Conservation (phyloP, 2,113 vertebrate genomes). For the Kryptolebias marmoratus region DNA sequence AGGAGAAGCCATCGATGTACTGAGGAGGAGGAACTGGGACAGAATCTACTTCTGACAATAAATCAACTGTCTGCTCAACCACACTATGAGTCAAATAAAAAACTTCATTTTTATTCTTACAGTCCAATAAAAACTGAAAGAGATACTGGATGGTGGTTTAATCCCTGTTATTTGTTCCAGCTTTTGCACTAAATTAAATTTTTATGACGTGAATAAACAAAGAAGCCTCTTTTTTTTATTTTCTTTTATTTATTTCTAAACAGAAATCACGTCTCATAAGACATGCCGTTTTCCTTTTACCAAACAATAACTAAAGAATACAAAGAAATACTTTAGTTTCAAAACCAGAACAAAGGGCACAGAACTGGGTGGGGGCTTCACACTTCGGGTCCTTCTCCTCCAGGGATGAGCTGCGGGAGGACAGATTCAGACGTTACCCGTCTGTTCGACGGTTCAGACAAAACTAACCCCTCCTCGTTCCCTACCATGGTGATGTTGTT, state of each 20-base stretch:
- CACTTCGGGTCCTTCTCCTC: constrained; percentile 98
- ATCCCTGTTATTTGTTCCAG: constrained; percentile 8
- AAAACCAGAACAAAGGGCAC: not conserved
- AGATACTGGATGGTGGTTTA: not conserved
- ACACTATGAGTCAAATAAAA: not conserved
- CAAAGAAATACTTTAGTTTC: constrained; percentile 50
- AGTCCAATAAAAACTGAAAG: not conserved
- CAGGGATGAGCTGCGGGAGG: constrained; percentile 89
- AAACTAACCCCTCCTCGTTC: not conserved
- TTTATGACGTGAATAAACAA: constrained; percentile 3
- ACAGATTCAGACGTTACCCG: not conserved
- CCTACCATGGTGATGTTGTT: constrained; percentile 99
- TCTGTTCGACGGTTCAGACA: not conserved
- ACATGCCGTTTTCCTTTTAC: not conserved
- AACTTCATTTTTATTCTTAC: not conserved
- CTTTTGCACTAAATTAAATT: constrained; percentile 44
- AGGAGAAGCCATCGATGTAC: constrained; percentile 91
- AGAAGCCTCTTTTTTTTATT: constrained; percentile 4
- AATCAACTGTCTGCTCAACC: not conserved
- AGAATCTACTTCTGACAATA: not conserved
- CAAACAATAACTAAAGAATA: constrained; percentile 27
- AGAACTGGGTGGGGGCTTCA: constrained; percentile 49
- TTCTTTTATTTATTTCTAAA: constrained; percentile 55
- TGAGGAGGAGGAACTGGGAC: constrained; percentile 36
- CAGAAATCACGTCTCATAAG: constrained; percentile 1